Conservation (phyloP, 2,888 invertebrate genomes). For the Atethmia centrago region DNA sequence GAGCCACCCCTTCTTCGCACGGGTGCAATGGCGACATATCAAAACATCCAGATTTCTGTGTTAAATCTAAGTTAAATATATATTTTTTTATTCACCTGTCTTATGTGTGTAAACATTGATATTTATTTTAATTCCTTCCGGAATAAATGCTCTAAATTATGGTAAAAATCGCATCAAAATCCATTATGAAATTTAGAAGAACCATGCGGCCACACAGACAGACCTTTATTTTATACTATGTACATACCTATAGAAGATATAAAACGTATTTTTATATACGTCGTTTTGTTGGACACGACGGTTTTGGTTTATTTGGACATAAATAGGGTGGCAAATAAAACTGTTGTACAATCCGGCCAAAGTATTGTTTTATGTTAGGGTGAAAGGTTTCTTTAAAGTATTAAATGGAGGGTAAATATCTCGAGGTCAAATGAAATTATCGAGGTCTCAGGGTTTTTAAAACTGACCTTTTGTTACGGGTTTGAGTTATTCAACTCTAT, state of each 20-base stretch:
- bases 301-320: conserved; percentile 43
- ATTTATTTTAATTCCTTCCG: not conserved
- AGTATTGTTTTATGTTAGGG: conserved; percentile 26
- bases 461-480: not conserved
- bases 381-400: conserved; percentile 27
- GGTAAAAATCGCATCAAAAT: not conserved
- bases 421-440: conserved; percentile 5
- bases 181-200: not conserved
- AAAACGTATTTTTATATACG: conserved; percentile 39
- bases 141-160: not conserved
- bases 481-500: not conserved
- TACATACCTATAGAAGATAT: not conserved
- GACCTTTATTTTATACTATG: not conserved
- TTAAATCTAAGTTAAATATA: not conserved
- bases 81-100: not conserved
- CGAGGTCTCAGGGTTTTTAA: not conserved
- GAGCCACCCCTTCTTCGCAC: too few relatives aligned
- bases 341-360: conserved; percentile 40
- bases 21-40: too few relatives aligned
- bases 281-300: conserved; percentile 24
- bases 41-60: not conserved
- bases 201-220: not conserved
- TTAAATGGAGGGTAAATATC: conserved; percentile 15
- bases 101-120: too few relatives aligned
- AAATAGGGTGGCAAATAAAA: conserved; percentile 39